These are phyloP conservation scores for Bombus terrestris DNA, from an alignment of 1,140 invertebrate species.

Conservation along the genomic window DNA sequence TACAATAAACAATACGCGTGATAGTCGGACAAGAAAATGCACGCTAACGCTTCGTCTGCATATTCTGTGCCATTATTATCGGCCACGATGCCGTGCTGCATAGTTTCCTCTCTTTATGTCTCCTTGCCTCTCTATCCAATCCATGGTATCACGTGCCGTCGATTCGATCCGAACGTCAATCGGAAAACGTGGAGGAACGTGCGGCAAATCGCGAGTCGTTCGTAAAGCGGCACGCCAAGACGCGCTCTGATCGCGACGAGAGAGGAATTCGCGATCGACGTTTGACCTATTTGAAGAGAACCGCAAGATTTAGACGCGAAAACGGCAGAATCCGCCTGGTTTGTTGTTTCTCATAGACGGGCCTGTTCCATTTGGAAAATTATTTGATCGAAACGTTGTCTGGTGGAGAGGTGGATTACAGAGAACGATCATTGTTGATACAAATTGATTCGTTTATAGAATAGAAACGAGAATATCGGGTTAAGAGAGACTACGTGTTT, in stretches of 20 bases:
- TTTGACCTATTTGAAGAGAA: constrained; percentile 58
- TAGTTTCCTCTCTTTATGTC: background rate
- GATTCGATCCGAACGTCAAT: constrained; percentile 47
- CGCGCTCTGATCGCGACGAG: constrained; percentile 35
- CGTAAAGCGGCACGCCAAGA: background rate
- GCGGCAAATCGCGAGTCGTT: constrained; percentile 31
- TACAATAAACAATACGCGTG: constrained; percentile 25
- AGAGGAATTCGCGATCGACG: constrained; percentile 53
- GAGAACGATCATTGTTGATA: background rate
- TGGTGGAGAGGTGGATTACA: no score
- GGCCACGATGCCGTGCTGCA: background rate
- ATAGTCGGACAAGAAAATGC: constrained; percentile 12
- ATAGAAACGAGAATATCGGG: background rate
- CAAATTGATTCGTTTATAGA: background rate
- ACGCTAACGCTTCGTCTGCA: constrained; percentile 35
- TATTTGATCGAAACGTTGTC: background rate
- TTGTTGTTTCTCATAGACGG: background rate
- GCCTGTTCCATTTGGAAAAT: background rate
- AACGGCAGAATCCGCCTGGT: background rate
- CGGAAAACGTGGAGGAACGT: constrained; percentile 54
- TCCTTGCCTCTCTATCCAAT: background rate
- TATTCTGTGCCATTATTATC: constrained; percentile 34
- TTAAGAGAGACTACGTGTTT: background rate
- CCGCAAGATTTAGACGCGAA: constrained; percentile 33
- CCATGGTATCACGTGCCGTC: constrained; percentile 41